Evolutionary conservation across 2,888 invertebrate species (phyloP), one percentile per base, ranked within the genome.

Genomic region (Macrosiphum euphorbiae): DNA sequence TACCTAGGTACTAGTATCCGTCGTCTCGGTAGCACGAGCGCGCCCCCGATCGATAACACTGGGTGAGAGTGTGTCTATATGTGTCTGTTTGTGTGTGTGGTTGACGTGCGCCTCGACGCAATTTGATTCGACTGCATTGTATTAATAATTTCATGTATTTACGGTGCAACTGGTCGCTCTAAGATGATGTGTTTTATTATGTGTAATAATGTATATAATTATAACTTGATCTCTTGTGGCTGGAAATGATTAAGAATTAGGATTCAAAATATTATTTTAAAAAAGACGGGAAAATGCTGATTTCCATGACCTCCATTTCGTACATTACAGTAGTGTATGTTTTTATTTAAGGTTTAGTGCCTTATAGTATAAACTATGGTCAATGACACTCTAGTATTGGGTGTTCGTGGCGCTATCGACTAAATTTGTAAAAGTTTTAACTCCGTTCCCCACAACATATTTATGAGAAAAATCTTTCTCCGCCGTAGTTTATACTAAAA

Each of bases 1-100:
- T 41, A 55, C 55, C 41, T 24, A 41, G 55, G 55, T 88, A 52
- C 50, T 78, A n/a, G 41, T 92, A 78, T 35, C 20, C 78, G 88
- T 88, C 58, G 92, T 87, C 35, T 88, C 55, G 78, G 89, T 84
- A 78, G 55, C 44, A 85, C 85, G 91, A 55, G 84, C 92, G 88
- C 89, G 88, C 92, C 92, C 92, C 24, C 92, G 92, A 92, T 92
- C 92, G 92, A 92, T 92, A 92, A 16, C 87, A 47, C 58, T 10
- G 50, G 35, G 88, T 41, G 78, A 47, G 50, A 61, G 87, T 78
- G 20, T 20, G 78, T 35, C 16, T 20, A 35, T 20, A 35, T 78
- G 35, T 78, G 35, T 35, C 20, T 7, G 67, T 67, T n/a, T 67
- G 67, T 67, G 67, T 67, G 67, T 13, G 52, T 16, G 78, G 67